Conservation (phyloP, 2,888 invertebrate species). For the Marronus borbonicus region DNA sequence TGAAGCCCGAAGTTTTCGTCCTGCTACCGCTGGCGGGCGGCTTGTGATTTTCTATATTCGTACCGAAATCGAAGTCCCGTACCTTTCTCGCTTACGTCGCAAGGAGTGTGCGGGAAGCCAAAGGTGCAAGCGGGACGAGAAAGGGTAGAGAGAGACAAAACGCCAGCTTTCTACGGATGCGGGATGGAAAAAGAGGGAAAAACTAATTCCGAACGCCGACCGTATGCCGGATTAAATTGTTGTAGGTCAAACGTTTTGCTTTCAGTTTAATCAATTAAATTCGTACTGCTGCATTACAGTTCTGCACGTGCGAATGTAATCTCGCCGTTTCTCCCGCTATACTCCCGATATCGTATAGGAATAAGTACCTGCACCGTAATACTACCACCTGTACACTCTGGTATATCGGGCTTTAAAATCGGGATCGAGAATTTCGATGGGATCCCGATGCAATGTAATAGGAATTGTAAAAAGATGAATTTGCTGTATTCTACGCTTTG, state of each 20-base stretch:
- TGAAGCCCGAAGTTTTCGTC: constrained; percentile 15
- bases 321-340: background rate
- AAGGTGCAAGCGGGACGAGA: background rate
- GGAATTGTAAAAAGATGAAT: no score
- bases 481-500: no score
- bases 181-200: background rate
- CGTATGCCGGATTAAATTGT: constrained; percentile 70
- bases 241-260: constrained; percentile 48
- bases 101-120: background rate
- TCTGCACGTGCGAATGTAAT: constrained; percentile 31
- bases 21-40: background rate
- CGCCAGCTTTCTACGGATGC: background rate
- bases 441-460: no score
- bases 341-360: background rate
- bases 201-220: constrained; percentile 43
- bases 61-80: constrained; percentile 25
- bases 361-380: background rate
- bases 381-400: background rate
- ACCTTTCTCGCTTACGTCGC: constrained; percentile 8
- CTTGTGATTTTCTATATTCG: constrained; percentile 39
- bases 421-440: no score
- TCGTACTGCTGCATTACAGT: constrained; percentile 34
- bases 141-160: background rate
- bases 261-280: constrained; percentile 47
- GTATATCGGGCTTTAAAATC: no score